Percentiles rank a stretch among this genome's conserved stretches.
These are phyloP conservation scores for Myopa testacea DNA, from an alignment of 2,888 invertebrate species.

Conservation along the genomic window DNA sequence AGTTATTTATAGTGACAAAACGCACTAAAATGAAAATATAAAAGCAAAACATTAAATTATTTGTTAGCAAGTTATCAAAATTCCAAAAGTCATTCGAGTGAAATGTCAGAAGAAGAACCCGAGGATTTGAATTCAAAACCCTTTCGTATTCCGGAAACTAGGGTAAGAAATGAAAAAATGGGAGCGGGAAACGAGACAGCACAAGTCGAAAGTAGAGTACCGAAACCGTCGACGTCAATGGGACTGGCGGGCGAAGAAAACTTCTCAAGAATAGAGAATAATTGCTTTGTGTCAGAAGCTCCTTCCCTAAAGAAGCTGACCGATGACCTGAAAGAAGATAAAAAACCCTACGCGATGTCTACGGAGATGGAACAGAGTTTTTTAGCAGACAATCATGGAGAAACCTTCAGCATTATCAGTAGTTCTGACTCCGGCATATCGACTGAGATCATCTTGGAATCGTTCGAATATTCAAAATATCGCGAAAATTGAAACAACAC, in stretches of 20 bases:
- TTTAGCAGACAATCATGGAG: background rate
- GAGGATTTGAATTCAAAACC: background rate
- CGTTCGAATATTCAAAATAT: background rate
- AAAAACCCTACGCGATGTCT: background rate
- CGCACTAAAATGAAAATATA: no score
- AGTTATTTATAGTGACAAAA: no score
- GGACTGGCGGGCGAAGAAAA: background rate
- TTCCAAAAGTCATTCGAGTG: background rate
- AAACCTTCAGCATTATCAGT: background rate
- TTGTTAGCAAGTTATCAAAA: background rate
- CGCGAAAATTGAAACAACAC: background rate
- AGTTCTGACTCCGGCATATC: slow-evolving; percentile 1
- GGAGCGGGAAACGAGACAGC: background rate
- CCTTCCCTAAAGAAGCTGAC: background rate
- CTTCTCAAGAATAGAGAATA: background rate
- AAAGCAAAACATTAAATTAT: no score
- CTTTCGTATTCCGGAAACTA: background rate
- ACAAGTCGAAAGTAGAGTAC: background rate
- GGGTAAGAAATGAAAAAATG: background rate
- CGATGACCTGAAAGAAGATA: background rate
- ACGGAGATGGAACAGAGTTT: background rate
- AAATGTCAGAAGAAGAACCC: background rate
- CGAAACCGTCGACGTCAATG: slow-evolving; percentile 1
- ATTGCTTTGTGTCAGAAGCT: background rate
- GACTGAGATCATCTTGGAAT: background rate